These are phyloP conservation scores for Phalera bucephala DNA, from an alignment of 2,888 invertebrate genomes.

Conservation along the genomic window DNA sequence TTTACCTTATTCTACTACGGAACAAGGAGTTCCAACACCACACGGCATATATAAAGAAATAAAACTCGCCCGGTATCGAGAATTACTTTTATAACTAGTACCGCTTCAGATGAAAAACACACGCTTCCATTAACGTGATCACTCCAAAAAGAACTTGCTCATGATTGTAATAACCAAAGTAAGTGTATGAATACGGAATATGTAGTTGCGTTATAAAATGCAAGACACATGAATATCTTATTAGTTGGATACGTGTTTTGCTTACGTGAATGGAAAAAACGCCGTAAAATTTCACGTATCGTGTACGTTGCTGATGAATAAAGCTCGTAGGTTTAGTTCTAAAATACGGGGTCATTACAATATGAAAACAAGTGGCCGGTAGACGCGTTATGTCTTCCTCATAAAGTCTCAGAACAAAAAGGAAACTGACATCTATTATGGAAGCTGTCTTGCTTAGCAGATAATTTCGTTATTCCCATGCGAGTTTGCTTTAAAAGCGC, in stretches of 20 bases:
- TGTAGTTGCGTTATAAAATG: constrained; percentile 31
- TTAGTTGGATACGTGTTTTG: constrained; percentile 38
- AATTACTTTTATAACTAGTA: no score
- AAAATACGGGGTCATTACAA: constrained; percentile 11
- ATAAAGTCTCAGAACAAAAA: constrained; percentile 4
- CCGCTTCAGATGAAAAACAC: neutral
- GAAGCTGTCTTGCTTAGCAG: no score
- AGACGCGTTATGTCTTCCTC: neutral
- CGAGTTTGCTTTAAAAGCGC: no score
- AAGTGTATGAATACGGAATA: constrained; percentile 23
- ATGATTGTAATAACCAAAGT: constrained; percentile 21
- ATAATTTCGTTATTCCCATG: no score
- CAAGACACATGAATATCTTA: constrained; percentile 44
- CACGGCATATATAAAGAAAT: no score
- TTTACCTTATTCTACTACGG: no score
- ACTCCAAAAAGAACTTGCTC: constrained; percentile 5
- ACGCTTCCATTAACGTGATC: neutral
- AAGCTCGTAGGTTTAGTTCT: constrained; percentile 10
- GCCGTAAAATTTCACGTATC: constrained; percentile 19
- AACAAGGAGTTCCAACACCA: no score
- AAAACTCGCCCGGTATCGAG: no score
- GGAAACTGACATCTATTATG: neutral
- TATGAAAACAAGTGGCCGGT: constrained; percentile 5
- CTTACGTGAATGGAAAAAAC: constrained; percentile 23
- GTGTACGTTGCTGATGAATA: no score